Conservation (phyloP, 2,888 invertebrate species). For the Morpho deidamia region DNA sequence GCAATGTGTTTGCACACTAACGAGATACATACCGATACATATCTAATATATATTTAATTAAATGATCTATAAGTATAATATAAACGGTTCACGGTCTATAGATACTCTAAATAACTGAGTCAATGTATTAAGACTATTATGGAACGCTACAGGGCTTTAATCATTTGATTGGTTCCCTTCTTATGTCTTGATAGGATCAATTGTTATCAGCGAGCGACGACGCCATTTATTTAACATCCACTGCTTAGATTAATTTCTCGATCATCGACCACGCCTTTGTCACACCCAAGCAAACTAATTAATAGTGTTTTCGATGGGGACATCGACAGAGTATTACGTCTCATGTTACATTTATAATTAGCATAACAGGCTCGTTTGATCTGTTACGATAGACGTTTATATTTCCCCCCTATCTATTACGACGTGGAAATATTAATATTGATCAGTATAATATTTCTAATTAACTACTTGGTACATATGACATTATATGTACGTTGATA, state of each 20-base stretch:
- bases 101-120: too few relatives aligned
- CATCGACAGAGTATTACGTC: constrained; percentile 34
- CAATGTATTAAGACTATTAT: constrained; percentile 12
- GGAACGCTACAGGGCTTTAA: constrained; percentile 55
- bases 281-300: constrained; percentile 66
- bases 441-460: constrained; percentile 21
- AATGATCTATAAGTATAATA: too few relatives aligned
- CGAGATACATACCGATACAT: too few relatives aligned
- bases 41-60: too few relatives aligned
- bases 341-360: constrained; percentile 64
- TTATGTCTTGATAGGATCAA: constrained; percentile 56
- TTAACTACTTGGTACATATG: constrained; percentile 36
- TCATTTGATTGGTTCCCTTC: constrained; percentile 60
- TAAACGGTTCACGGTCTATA: too few relatives aligned
- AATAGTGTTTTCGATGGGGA: constrained; percentile 68
- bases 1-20: too few relatives aligned
- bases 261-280: constrained; percentile 69
- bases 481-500: constrained; percentile 32
- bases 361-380: constrained; percentile 45
- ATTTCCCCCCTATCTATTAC: constrained; percentile 40
- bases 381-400: constrained; percentile 22
- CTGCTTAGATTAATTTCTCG: constrained; percentile 71
- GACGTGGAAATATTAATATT: constrained; percentile 38
- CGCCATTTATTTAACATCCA: constrained; percentile 47
- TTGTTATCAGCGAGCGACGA: constrained; percentile 47